phyloP scores from a whole-genome alignment of 2,113 vertebrate genomes.

The Lasiurus borealis region DNA sequence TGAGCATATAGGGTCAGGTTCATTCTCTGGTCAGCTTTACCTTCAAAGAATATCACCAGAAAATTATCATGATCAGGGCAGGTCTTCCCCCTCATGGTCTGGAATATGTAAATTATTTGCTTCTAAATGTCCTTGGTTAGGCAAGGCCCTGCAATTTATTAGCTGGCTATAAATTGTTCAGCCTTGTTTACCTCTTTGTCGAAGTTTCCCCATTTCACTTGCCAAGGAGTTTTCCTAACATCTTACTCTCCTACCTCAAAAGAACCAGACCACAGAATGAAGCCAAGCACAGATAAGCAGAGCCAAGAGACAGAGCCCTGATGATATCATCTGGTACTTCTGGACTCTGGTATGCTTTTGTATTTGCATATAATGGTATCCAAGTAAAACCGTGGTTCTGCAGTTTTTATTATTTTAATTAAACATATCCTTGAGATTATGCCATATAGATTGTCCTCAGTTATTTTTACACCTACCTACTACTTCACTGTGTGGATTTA shows the following conservation, averaged over 20 bases:
- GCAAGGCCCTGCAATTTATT: neutral
- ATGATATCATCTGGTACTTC: neutral
- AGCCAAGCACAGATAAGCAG: neutral
- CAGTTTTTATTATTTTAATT: neutral
- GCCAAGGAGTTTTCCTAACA: neutral
- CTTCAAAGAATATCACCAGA: neutral
- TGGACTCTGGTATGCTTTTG: neutral
- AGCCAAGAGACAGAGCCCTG: neutral
- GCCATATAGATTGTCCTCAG: neutral
- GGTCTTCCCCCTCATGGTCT: neutral
- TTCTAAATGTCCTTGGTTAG: neutral
- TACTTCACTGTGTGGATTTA: neutral
- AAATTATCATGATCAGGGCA: neutral
- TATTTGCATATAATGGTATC: neutral
- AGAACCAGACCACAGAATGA: neutral
- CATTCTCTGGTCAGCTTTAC: neutral
- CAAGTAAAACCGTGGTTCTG: neutral
- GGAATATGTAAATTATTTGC: neutral
- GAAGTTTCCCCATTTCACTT: neutral
- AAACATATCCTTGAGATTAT: neutral
- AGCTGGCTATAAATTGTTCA: neutral
- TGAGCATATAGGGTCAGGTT: neutral
- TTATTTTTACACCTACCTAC: neutral
- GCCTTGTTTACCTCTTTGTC: neutral
- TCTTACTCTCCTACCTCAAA: neutral